Percentiles rank a stretch among this genome's conserved stretches.
phyloP scores from a whole-genome alignment of 2,113 vertebrate species.

The Dunckerocampus dactyliophorus region DNA sequence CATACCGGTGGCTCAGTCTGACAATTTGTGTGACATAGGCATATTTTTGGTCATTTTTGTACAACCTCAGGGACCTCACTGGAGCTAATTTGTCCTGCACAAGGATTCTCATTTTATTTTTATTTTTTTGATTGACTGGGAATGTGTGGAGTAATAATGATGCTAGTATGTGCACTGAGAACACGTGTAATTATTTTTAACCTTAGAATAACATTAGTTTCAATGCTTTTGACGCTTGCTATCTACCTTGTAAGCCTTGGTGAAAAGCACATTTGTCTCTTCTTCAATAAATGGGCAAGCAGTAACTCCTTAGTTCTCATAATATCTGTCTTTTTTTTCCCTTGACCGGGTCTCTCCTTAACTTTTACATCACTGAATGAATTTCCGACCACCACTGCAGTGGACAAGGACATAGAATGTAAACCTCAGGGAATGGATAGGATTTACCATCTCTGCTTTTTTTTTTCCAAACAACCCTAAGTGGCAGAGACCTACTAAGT shows the following conservation, averaged over 20 bases:
- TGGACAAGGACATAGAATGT: slow-evolving; percentile 12
- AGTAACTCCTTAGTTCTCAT: too few species aligned
- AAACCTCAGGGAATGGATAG: slow-evolving; percentile 33
- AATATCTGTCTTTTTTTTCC: too few species aligned
- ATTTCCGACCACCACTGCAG: slow-evolving; percentile 1
- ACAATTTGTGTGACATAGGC: too few species aligned
- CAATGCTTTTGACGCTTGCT: not conserved
- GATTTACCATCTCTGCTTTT: slow-evolving; percentile 41
- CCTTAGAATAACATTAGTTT: not conserved
- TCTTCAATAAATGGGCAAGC: too few species aligned
- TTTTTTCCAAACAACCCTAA: slow-evolving; percentile 28
- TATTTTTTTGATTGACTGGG: not conserved
- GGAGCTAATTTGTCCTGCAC: not conserved
- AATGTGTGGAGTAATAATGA: not conserved
- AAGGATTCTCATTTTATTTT: not conserved
- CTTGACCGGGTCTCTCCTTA: not conserved
- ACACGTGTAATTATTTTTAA: not conserved
- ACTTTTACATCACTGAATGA: not conserved
- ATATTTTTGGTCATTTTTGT: not conserved
- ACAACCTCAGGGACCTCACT: too few species aligned
- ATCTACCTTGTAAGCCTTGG: not conserved
- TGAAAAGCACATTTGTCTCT: too few species aligned
- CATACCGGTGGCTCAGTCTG: too few species aligned
- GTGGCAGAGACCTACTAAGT: slow-evolving; percentile 47
- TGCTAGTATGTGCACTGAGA: not conserved